phyloP scores from a whole-genome alignment of 2,888 invertebrate genomes.

The Anaspis maculata region DNA sequence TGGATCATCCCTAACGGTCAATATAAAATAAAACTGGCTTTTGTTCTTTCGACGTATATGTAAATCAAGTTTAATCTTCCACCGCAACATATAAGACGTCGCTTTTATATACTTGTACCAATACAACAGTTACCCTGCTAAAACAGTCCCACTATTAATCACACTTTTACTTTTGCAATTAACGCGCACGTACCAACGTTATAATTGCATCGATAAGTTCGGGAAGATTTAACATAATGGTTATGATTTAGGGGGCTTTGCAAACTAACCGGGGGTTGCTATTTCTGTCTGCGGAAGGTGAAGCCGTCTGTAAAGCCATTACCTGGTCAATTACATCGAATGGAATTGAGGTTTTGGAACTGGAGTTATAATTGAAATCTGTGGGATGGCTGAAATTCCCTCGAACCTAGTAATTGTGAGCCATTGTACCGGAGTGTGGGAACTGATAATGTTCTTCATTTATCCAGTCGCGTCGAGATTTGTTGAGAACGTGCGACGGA shows the following conservation, averaged over 20 bases:
- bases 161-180: too few relatives aligned
- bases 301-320: slow-evolving; percentile 41
- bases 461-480: too few relatives aligned
- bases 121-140: too few relatives aligned
- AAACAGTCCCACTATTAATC: too few relatives aligned
- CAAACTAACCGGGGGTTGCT: slow-evolving; percentile 33
- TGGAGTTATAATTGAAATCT: slow-evolving; percentile 44
- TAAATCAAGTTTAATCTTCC: too few relatives aligned
- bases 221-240: slow-evolving; percentile 27
- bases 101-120: too few relatives aligned
- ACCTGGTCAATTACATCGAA: slow-evolving; percentile 44
- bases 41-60: too few relatives aligned
- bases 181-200: too few relatives aligned
- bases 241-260: slow-evolving; percentile 34
- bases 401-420: slow-evolving; percentile 42
- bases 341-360: slow-evolving; percentile 42
- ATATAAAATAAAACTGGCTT: too few relatives aligned
- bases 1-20: too few relatives aligned
- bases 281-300: slow-evolving; percentile 38
- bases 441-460: slow-evolving; percentile 20
- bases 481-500: too few relatives aligned
- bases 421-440: slow-evolving; percentile 26
- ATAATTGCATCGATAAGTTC: slow-evolving; percentile 16
- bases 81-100: too few relatives aligned
- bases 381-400: slow-evolving; percentile 42